A percentile compares a stretch with the other conserved stretches of the same genome.
phyloP scores from a whole-genome alignment of 2,797 vertebrate genomes.

The Myiotriccus ornatus region DNA sequence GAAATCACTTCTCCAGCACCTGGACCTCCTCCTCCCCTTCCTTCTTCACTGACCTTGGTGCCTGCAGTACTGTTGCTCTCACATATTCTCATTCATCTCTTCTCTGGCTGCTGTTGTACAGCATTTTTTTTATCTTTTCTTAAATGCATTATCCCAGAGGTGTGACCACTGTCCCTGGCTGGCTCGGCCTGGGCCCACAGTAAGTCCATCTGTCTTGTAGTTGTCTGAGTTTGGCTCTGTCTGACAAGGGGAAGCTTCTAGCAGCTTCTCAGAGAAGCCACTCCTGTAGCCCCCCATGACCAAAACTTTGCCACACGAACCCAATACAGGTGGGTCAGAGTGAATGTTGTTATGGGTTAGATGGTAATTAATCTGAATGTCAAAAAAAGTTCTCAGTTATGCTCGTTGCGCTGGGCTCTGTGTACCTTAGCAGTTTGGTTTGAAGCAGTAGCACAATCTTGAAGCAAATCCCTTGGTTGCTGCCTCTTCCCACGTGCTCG shows the following conservation, averaged over 20 bases:
- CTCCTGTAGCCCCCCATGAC: neutral
- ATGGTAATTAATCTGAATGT: neutral
- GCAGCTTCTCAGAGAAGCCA: neutral
- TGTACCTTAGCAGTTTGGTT: neutral
- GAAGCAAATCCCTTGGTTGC: neutral
- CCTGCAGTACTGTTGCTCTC: neutral
- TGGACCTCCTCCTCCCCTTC: neutral
- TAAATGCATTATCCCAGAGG: neutral
- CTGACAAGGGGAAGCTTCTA: neutral
- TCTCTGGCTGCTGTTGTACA: neutral
- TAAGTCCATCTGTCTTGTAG: neutral
- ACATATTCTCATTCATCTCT: neutral
- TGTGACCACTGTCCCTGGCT: neutral
- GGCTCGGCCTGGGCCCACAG: neutral
- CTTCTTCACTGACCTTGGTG: neutral
- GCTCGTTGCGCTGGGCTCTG: neutral
- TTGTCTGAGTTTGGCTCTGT: neutral
- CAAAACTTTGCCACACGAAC: neutral
- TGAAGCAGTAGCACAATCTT: neutral
- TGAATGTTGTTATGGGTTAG: neutral
- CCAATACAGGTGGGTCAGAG: neutral
- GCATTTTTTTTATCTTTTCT: neutral
- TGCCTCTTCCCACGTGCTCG: neutral
- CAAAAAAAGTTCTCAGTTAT: neutral
- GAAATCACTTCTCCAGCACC: neutral